Evolutionary conservation across 2,888 invertebrate species (phyloP), one percentile per base, ranked within the genome.

Genomic region (Spatulosminthurus flaviceps): DNA sequence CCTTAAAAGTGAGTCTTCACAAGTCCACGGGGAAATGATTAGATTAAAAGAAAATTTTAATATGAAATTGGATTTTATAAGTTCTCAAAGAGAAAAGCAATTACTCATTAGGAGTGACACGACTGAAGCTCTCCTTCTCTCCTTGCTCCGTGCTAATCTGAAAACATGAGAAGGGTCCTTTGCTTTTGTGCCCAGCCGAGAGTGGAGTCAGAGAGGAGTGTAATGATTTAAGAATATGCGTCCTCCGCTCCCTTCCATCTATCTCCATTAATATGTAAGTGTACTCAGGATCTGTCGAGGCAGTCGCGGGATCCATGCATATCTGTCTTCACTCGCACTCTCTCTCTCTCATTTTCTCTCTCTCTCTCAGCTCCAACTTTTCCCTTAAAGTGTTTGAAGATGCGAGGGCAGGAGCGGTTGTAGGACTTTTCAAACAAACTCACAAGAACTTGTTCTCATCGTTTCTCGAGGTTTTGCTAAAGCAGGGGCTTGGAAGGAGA

Each of bases 11-110:
- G 76, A 76, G 76, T 76, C 76, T 76, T 67, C 67, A 67, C 67
- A 69, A 76, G 76, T 77, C 75, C 77, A 72, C 73, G 77, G 78
- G 80, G 79, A 78, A 81, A 83, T 82, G 83, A 83, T 83, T 83
- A 81, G 83, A 82, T 83, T 83, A 83, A 75, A 78, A 80, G 81
- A 80, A 83, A 83, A 82, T 82, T 82, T 83, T 83, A 82, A 83
- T 83, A 81, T 81, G 73, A 79, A 81, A 79, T 79, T 80, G 81
- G 78, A 78, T 76, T 75, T 77, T 75, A 73, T 42, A 79, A 69
- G 64, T 80, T 79, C 51, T 74, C 78, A 80, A 77, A 80, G 77
- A 80, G 75, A 73, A 83, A 80, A 80, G 79, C 81, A 78, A 81
- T 82, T 82, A 81, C 82, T 82, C 82, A 82, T 82, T 81, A 82